These are phyloP conservation scores for zebrafish (Danio rerio) DNA, from an alignment of 2,113 vertebrate genomes.

Conservation along the genomic window GRCz12tu NC_133194.1:30595001-30595500, in stretches of 20 bases:
- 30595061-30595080: conserved; percentile 16
- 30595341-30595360: conserved; percentile 45
- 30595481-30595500: conserved; percentile 53
- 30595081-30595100: conserved; percentile 44
- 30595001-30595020: conserved; percentile 5
- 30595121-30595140: conserved; percentile 48
- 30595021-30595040: conserved; percentile 38
- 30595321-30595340: conserved; percentile 57
- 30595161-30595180: conserved; percentile 55
- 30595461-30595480: conserved; percentile 57
- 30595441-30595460: conserved; percentile 63
- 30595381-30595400: conserved; percentile 59
- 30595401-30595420: conserved; percentile 60
- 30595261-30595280: conserved; percentile 55
- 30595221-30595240: conserved; percentile 60
- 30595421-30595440: conserved; percentile 58
- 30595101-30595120: conserved; percentile 50
- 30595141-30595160: conserved; percentile 53
- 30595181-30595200: conserved; percentile 57
- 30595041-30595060: conserved; percentile 25
- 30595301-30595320: conserved; percentile 60
- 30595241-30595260: conserved; percentile 55
- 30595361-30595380: conserved; percentile 54
- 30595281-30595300: conserved; percentile 58
- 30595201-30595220: conserved; percentile 57